Conservation (phyloP, 23 tunicate genomes). For the Oikopleura vanhoeffeni region DNA sequence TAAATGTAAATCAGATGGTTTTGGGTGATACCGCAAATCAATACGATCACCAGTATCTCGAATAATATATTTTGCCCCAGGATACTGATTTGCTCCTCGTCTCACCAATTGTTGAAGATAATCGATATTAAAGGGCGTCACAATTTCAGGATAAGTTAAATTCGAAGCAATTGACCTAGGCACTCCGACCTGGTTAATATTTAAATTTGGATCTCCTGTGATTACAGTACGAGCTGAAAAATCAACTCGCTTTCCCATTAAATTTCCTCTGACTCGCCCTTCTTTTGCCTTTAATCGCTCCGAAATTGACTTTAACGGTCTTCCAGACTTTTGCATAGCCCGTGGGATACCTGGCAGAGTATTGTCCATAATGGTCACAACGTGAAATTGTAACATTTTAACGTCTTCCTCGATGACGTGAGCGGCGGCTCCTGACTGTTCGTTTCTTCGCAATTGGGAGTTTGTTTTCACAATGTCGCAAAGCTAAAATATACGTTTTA, state of each 20-base stretch:
- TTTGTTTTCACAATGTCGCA: conserved; percentile 23
- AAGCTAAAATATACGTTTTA: too few relatives aligned
- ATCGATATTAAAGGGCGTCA: conserved; percentile 93
- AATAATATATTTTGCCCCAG: conserved; percentile 96
- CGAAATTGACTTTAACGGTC: conserved; percentile 85
- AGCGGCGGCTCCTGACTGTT: conserved; percentile 93
- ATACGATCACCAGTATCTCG: conserved; percentile 88
- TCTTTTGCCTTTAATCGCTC: conserved; percentile 93
- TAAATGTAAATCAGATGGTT: conserved; percentile 75
- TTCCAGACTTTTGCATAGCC: conserved; percentile 92
- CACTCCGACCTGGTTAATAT: conserved; percentile 96
- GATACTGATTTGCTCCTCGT: conserved; percentile 77
- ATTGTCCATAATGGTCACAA: conserved; percentile 74
- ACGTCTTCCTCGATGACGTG: conserved; percentile 86
- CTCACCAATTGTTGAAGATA: conserved; percentile 74
- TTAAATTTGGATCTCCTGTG: conserved; percentile 88
- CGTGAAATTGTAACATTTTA: conserved; percentile 73
- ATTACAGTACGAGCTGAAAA: conserved; percentile 97
- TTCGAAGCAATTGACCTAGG: conserved; percentile 89
- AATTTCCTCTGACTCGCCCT: conserved; percentile 91
- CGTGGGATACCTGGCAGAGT: conserved; percentile 91
- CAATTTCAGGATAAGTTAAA: conserved; percentile 94
- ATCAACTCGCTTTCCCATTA: conserved; percentile 99
- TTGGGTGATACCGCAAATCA: conserved; percentile 89
- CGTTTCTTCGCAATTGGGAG: conserved; percentile 67